Base-by-base conservation (phyloP, 1,140 invertebrate genomes). In the Centruroides vittatus region DNA sequence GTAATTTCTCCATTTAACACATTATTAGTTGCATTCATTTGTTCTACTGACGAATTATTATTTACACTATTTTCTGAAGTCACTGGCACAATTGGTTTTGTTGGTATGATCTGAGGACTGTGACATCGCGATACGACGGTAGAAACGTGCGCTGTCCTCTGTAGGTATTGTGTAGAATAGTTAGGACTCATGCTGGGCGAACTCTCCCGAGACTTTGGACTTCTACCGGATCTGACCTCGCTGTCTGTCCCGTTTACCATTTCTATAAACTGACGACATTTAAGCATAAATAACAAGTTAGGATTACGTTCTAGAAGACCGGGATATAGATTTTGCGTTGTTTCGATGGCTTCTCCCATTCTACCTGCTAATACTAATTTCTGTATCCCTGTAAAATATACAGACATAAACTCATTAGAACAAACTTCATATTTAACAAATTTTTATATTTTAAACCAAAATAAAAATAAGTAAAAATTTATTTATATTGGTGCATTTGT, bases 191-290 rank as follows among this genome's bases (percentile, higher is more conserved):
- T 68, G 56, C 55, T 63, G 5, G 68, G 68, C 6, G 66, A 68
- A 55, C 55, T 64, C 35, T 66, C 61, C 52, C 61, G 65, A 58
- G 65, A 65, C 49, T 65, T 66, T n/a, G 66, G 67, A 54, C 66
- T 67, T 11, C 68, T 65, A 10, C 48, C 35, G 23, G 62, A 58
- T 59, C 55, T 65, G 47, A 67, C 72, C 66, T 74, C 74, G 66
- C 70, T 74, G 68, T 79, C 75, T 52, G 73, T 73, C 35, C 78
- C 78, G 68, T 78, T 76, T 47, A 82, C 76, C 75, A 82, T 79
- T 78, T 99, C 95, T 35, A 99, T 88, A 77, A 98, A 98, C 78
- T 98, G 93, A 66, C 95, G 84, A 76, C 92, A 95, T 75, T 96
- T 95, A 59, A 99, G 80, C 74, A 91, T 84, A 75, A 98, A 97